Base-by-base conservation (phyloP, 2,797 vertebrate genomes). In the Oryzias sinensis region DNA sequence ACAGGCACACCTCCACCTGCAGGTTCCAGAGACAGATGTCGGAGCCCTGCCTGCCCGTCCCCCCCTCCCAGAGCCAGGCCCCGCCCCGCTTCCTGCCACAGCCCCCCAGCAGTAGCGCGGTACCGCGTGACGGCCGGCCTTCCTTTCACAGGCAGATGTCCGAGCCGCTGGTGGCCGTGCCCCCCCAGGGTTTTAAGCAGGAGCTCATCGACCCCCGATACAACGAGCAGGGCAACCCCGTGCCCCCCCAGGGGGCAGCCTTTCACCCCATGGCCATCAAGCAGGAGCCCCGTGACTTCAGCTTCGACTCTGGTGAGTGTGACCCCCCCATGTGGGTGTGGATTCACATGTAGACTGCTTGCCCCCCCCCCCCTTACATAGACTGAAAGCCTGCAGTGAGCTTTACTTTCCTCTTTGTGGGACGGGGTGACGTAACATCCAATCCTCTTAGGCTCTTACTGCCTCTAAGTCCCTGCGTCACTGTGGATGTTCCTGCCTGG, bases 21-120 rank as follows among this genome's bases (percentile, higher is more conserved):
- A 97, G 96, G 92, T 97, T 98, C 87, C 96, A 97, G 76, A 91
- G 96, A 81, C 96, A 98, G 83, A 93, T 98, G 89, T 98, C 96
- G 0, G 96, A 98, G 80, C 96, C 96, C 68, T 93, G 90, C 54
- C 81, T 93, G 66, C 88, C 90, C 17, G 92, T 89, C 24, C 89
- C 86, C 15, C 85, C 86, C 0, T 81, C 92, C 43, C 94, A 97
- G 75, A 92, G 89, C 69, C 91, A 89, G 49, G 77, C 62, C 5
- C 92, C 84, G 74, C 90, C 91, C 70, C 92, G 90, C 47, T 97
- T 93, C 86, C 74, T 95, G 9, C 77, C 91, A 1, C 94, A 93
- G 76, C 76, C 93, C 0, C 86, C 91, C 62, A 72, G 2, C 78
- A 68, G 5, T 73, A 80, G 57, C 70, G 70, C 70, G 50, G 77